A percentile compares a stretch with the other conserved stretches of the same genome.
These are phyloP conservation scores for Sarcophaga bullata DNA, from an alignment of 1,140 invertebrate genomes.

Conservation along the genomic window DNA sequence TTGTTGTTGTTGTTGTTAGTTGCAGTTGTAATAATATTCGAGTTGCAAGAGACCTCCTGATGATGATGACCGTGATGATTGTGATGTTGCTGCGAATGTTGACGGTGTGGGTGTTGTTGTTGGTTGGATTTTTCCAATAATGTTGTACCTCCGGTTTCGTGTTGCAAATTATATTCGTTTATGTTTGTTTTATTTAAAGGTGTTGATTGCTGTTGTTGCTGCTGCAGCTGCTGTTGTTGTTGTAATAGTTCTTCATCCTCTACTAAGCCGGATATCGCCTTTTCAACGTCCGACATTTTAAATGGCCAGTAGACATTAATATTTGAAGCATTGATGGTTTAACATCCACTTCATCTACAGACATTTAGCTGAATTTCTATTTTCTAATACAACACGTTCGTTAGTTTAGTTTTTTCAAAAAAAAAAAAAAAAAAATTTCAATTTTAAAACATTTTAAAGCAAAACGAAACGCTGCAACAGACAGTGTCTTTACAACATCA, in stretches of 20 bases:
- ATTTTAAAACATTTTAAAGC: background rate
- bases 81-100: conserved; percentile 15
- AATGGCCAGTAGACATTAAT: conserved; percentile 49
- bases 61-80: background rate
- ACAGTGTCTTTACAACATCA: no score
- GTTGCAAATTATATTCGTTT: conserved; percentile 17
- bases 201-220: conserved; percentile 44
- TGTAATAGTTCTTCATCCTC: conserved; percentile 38
- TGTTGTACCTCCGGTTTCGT: background rate
- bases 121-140: conserved; percentile 36
- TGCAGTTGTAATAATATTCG: conserved; percentile 15
- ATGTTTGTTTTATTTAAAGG: conserved; percentile 32
- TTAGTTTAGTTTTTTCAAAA: no score
- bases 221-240: conserved; percentile 33
- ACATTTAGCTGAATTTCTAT: conserved; percentile 42
- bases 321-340: conserved; percentile 50
- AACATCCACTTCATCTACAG: conserved; percentile 23
- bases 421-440: no score
- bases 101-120: conserved; percentile 46
- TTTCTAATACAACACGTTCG: background rate
- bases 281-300: conserved; percentile 66
- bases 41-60: conserved; percentile 12
- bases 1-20: conserved; percentile 43
- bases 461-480: no score
- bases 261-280: conserved; percentile 55